These are phyloP conservation scores for Plutomurus gul DNA, from an alignment of 1,140 invertebrate species.

Conservation along the genomic window DNA sequence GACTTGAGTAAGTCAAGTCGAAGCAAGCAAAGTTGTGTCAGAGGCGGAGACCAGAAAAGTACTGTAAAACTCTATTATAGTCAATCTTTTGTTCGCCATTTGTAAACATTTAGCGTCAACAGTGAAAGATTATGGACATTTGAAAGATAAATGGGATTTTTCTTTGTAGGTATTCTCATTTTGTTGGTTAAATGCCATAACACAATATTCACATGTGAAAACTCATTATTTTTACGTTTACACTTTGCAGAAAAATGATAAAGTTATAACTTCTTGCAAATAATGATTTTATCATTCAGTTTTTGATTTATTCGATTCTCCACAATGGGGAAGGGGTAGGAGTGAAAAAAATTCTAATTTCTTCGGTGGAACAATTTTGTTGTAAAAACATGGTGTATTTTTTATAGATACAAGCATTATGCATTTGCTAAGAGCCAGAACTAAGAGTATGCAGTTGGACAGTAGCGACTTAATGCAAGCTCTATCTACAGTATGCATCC, in stretches of 20 bases:
- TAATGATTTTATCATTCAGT: no score
- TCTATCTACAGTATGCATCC: no score
- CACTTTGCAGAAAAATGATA: neutral
- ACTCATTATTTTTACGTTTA: neutral
- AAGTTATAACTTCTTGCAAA: no score
- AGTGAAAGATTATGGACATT: neutral
- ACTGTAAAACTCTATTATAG: slow-evolving; percentile 24
- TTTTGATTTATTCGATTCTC: no score
- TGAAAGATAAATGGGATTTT: slow-evolving; percentile 24
- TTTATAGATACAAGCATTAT: no score
- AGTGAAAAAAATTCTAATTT: no score
- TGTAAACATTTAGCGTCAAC: slow-evolving; percentile 21
- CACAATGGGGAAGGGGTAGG: no score
- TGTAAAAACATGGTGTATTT: no score
- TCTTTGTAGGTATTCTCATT: neutral
- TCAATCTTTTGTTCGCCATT: slow-evolving; percentile 19
- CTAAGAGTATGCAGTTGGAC: no score
- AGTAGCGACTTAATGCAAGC: no score
- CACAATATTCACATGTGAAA: neutral
- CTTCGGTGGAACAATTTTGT: no score
- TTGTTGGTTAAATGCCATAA: slow-evolving; percentile 8
- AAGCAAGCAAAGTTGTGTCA: neutral
- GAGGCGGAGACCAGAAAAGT: slow-evolving; percentile 9
- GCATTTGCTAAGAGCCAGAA: no score
- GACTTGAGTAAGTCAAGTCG: neutral